Evolutionary conservation across 2,888 invertebrate species (phyloP).

Genomic region (Lasioglossum morio): DNA sequence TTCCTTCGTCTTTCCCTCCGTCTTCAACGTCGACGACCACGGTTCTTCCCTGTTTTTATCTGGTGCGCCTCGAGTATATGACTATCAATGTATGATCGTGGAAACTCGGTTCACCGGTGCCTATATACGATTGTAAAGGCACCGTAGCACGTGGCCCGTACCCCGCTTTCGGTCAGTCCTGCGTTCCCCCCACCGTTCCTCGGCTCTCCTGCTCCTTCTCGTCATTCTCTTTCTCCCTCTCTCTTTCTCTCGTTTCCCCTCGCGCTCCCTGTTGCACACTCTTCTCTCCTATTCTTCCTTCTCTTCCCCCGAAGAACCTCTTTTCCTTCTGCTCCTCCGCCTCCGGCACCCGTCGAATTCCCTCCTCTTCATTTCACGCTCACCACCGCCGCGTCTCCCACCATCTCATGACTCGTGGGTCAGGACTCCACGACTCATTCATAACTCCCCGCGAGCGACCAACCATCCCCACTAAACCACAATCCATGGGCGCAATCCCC

Average conservation of each 20-base stretch:
- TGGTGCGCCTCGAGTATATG: conserved; percentile 64
- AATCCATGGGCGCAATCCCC: conserved; percentile 52
- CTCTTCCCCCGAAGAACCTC: conserved; percentile 27
- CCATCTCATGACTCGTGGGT: conserved; percentile 63
- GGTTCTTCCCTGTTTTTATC: conserved; percentile 56
- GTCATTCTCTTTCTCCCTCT: conserved; percentile 30
- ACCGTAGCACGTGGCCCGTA: conserved; percentile 81
- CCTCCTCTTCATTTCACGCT: conserved; percentile 55
- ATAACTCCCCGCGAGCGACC: conserved; percentile 78
- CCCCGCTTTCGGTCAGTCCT: conserved; percentile 74
- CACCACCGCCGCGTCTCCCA: conserved; percentile 67
- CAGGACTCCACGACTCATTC: conserved; percentile 79
- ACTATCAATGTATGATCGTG: conserved; percentile 73
- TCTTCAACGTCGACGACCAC: conserved; percentile 27
- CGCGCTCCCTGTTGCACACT: conserved; percentile 51
- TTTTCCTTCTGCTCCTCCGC: conserved; percentile 42
- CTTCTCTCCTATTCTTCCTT: conserved; percentile 44
- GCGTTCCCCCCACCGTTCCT: conserved; percentile 60
- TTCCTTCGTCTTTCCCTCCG: conserved; percentile 39
- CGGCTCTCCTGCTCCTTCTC: conserved; percentile 63
- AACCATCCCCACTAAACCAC: conserved; percentile 54
- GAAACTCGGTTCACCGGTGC: conserved; percentile 71
- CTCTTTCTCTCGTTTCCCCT: not conserved
- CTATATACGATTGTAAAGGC: conserved; percentile 78
- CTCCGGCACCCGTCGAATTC: conserved; percentile 51